Evolutionary conservation across 2,888 invertebrate genomes (phyloP), one percentile per base, ranked within the genome.

Genomic region (Acanthococcus lagerstroemiae): DNA sequence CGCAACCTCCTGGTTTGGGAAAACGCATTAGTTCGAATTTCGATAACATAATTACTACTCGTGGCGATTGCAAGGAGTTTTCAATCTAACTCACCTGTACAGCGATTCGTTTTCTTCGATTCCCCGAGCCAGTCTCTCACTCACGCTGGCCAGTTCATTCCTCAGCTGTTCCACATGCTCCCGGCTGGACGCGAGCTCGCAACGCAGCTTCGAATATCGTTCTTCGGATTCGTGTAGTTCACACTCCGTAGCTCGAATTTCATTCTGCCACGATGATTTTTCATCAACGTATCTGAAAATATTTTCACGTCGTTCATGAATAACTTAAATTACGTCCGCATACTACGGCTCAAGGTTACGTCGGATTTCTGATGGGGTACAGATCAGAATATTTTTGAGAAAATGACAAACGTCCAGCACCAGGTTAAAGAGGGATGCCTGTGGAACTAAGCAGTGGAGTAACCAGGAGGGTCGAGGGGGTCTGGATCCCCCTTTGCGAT

Each of bases 101-200:
- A 90, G 78, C 19, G 79, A 78, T 72, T 89, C 88, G 73, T 88
- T 90, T 75, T 90, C 90, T 73, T 87, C 86, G 46, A 86, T 84
- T 67, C 86, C 74, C 24, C 72, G 71, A 22, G 73, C 72, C 56
- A 76, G 70, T 19, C 74, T 70, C 57, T 73, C 72, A 21, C 72
- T 70, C 1, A 73, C 71, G 60, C 70, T 68, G 19, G 67, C 58
- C 25, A 67, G 30, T 9, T 55, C 57, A 25, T 48, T 55, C 27
- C 68, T 54, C 15, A 68, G 56, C 19, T 65, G 56, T n/a, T 68
- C 45, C 65, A 76, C 78, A 85, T 70, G 83, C 82, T 3, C 84
- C 76, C 52, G 88, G 75, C 27, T 82, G 78, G 68, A 87, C 85
- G 72, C 85, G 84, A 4, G 84, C 73, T 88, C 86, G 27, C 82